Percentiles rank a stretch among this genome's conserved stretches.
Conservation (phyloP, 2,113 vertebrate species). For the Burhinus bistriatus region DNA sequence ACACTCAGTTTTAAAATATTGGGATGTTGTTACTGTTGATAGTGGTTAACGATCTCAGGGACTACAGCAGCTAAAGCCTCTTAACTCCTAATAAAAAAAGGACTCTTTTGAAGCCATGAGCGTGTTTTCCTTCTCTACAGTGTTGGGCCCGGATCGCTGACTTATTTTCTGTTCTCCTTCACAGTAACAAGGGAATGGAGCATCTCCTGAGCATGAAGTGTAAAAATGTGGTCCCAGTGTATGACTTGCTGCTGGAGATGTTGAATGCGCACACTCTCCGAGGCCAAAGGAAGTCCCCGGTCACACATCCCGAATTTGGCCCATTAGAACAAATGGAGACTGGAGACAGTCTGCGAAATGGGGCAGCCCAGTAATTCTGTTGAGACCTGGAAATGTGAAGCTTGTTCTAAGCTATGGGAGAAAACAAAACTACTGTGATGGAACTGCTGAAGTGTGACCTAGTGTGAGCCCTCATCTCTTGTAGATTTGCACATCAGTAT, state of each 20-base stretch:
- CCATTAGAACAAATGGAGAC: slow-evolving; percentile 27
- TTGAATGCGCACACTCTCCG: slow-evolving; percentile 86
- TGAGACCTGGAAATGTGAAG: background rate
- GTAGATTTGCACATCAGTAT: background rate
- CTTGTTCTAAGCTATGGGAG: background rate
- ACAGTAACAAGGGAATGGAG: slow-evolving; percentile 97
- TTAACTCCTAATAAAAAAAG: background rate
- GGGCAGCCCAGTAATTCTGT: slow-evolving; percentile 19
- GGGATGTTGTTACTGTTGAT: background rate
- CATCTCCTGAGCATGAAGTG: slow-evolving; percentile 96
- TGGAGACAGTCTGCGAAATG: background rate
- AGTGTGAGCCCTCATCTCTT: background rate
- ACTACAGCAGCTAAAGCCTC: background rate
- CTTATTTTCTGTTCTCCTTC: background rate
- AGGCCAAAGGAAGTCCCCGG: slow-evolving; percentile 66
- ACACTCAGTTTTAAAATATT: background rate
- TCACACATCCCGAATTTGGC: slow-evolving; percentile 43
- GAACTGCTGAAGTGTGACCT: background rate
- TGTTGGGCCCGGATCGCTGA: background rate
- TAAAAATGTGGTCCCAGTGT: slow-evolving; percentile 91
- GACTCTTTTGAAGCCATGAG: background rate
- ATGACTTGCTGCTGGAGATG: slow-evolving; percentile 96
- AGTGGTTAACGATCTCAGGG: background rate
- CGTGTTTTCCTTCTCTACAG: background rate
- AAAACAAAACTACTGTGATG: background rate